A percentile compares a stretch with the other conserved stretches of the same genome.
Evolutionary conservation across 1,140 invertebrate genomes (phyloP).

Genomic region (Neuroterus valhalla): DNA sequence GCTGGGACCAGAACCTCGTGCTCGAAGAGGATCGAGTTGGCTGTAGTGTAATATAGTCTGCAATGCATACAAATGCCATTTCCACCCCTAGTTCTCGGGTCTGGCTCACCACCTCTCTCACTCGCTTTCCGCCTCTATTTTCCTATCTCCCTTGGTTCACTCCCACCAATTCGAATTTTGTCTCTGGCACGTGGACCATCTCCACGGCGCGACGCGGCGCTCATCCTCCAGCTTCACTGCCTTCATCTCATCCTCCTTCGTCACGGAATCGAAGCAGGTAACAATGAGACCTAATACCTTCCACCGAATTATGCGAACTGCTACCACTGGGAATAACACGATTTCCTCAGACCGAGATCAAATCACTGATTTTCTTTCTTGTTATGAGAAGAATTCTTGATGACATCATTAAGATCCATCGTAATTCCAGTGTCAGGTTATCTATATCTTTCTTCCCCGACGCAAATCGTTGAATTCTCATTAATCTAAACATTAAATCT

Average conservation of each 20-base stretch:
- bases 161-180: slow-evolving; percentile 34
- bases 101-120: slow-evolving; percentile 41
- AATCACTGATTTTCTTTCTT: slow-evolving; percentile 40
- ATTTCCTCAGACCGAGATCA: slow-evolving; percentile 19
- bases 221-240: slow-evolving; percentile 22
- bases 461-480: not conserved
- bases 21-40: slow-evolving; percentile 63
- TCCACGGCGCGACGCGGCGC: slow-evolving; percentile 4
- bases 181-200: slow-evolving; percentile 26
- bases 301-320: slow-evolving; percentile 58
- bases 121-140: slow-evolving; percentile 1
- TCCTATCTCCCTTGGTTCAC: slow-evolving; percentile 32
- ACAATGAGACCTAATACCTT: slow-evolving; percentile 63
- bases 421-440: slow-evolving; percentile 5
- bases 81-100: slow-evolving; percentile 56
- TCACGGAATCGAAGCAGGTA: slow-evolving; percentile 49
- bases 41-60: slow-evolving; percentile 63
- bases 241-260: slow-evolving; percentile 31
- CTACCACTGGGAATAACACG: slow-evolving; percentile 37
- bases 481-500: no score
- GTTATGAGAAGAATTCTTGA: slow-evolving; percentile 29
- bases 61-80: slow-evolving; percentile 75
- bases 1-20: slow-evolving; percentile 45
- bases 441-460: not conserved
- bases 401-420: slow-evolving; percentile 29